Percentiles rank a stretch among this genome's conserved stretches.
Conservation (phyloP, 2,888 invertebrate species). For the Linyphia triangularis region DNA sequence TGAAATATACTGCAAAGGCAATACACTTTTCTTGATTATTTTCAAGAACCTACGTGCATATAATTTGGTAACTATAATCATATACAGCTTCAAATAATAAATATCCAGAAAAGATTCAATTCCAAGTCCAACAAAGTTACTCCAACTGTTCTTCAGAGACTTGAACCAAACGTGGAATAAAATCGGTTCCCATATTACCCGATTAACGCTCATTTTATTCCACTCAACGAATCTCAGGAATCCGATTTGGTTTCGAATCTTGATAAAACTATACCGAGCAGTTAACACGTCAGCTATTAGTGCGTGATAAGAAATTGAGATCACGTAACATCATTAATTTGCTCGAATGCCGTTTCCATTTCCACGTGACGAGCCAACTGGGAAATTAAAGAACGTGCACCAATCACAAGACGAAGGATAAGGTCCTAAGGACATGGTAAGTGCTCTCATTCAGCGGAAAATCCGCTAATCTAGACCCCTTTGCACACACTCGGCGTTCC, state of each 20-base stretch:
- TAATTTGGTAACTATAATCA: too few species aligned
- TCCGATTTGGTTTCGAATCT: slow-evolving; percentile 36
- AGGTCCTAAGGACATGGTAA: background rate
- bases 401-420: slow-evolving; percentile 3
- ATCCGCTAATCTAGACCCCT: background rate
- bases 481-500: background rate
- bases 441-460: background rate
- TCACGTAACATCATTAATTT: slow-evolving; percentile 58
- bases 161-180: background rate
- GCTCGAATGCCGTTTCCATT: slow-evolving; percentile 45
- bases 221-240: slow-evolving; percentile 4
- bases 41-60: too few species aligned
- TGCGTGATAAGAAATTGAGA: slow-evolving; percentile 51
- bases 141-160: background rate
- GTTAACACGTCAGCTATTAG: slow-evolving; percentile 55
- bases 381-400: slow-evolving; percentile 51
- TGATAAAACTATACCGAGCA: slow-evolving; percentile 24
- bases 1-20: too few species aligned
- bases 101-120: background rate
- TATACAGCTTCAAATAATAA: too few species aligned
- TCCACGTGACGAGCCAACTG: slow-evolving; percentile 42
- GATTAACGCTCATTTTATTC: slow-evolving; percentile 17
- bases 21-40: too few species aligned
- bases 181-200: background rate
- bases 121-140: background rate